Percentiles rank a stretch among this genome's conserved stretches.
Conservation (phyloP, 2,113 vertebrate genomes). For the Albula glossodonta region DNA sequence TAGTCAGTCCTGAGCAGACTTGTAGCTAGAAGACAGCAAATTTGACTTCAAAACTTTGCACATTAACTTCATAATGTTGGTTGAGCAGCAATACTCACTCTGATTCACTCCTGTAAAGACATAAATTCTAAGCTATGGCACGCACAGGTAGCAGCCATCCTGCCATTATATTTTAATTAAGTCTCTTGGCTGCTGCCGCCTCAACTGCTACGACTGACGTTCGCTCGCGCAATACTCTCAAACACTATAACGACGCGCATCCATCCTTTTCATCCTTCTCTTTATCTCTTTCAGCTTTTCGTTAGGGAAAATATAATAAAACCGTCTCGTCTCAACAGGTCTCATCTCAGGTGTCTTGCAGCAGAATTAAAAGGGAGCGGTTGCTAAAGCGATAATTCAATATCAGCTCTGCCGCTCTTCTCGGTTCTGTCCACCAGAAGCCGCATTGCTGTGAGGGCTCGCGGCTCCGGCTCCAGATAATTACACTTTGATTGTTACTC, state of each 20-base stretch:
- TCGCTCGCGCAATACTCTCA: not conserved
- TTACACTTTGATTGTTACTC: not conserved
- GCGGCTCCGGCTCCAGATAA: not conserved
- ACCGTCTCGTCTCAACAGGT: not conserved
- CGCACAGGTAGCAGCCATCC: not conserved
- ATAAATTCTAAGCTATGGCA: not conserved
- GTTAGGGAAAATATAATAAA: not conserved
- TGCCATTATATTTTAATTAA: too few relatives aligned
- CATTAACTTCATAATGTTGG: not conserved
- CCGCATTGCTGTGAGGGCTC: not conserved
- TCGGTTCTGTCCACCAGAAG: not conserved
- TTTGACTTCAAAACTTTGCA: not conserved
- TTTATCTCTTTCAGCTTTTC: not conserved
- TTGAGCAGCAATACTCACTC: not conserved
- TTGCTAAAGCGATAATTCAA: not conserved
- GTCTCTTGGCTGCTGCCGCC: not conserved
- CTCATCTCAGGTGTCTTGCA: not conserved
- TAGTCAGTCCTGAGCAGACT: not conserved
- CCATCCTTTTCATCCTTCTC: not conserved
- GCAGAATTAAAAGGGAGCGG: not conserved
- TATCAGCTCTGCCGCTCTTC: not conserved
- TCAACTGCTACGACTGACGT: not conserved
- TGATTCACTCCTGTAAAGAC: not conserved
- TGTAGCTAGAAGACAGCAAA: too few relatives aligned
- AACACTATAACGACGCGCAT: not conserved